Base-by-base conservation (phyloP, 2,797 vertebrate species). In the Ptychadena robeensis region DNA sequence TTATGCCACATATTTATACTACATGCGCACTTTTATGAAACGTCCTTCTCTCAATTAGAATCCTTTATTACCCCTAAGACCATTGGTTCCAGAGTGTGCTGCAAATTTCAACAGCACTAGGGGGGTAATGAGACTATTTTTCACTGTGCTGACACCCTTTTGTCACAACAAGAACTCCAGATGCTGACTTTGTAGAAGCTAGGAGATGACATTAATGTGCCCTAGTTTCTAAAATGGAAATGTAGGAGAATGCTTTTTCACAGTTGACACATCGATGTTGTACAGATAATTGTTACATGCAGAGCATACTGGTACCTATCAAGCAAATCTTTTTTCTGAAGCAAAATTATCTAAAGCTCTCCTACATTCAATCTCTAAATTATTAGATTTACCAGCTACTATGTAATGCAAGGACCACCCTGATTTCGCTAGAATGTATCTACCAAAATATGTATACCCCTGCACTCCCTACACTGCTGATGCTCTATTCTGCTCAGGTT, bases 1-100 rank as follows among this genome's bases (percentile, higher is more conserved):
- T 76, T 18, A 87, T 38, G n/a, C 88, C 79, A 86, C 86, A 86
- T 88, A 88, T 89, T 90, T 88, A 87, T 87, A 83, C 79, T 63
- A 40, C 86, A 66, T n/a, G 81, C 86, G 86, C 79, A 80, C 87
- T 89, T 87, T 64, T 82, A 87, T 86, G 68, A 63, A 31, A 18
- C 86, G 82, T 68, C 67, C 31, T 18, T 22, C 67, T 48, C 73
- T 86, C 79, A 70, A 63, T 88, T 86, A 87, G 87, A 87, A 88
- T 86, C 82, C 64, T 89, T 91, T 89, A 89, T 88, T 86, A 85
- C 66, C 65, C 77, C 48, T 66, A 64, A 86, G 82, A 77, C 79
- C 27, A 80, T 73, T 79, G 35, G 48, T 69, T 11, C 15, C 25
- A n/a, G 0, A 68, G 1, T 1, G 10, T 6, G 65, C 48, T 40